Evolutionary conservation across 2,113 vertebrate genomes (phyloP).

Genomic region (Oreochromis aureus): DNA sequence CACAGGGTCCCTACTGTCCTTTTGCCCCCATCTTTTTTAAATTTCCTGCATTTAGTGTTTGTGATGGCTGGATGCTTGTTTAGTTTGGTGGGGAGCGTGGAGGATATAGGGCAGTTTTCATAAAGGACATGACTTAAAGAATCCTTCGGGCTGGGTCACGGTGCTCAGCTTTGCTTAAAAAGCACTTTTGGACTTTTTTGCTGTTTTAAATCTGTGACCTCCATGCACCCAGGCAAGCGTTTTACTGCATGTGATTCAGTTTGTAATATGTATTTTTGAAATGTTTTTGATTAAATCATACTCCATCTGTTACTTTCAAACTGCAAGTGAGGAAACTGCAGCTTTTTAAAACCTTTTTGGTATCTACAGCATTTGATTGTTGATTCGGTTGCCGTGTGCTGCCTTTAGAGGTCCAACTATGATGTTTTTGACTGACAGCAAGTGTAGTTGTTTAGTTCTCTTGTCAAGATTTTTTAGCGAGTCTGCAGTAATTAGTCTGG

Average conservation of each 20-base stretch:
- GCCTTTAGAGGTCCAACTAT: background rate
- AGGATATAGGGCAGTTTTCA: slow-evolving; percentile 8
- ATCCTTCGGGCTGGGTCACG: slow-evolving; percentile 12
- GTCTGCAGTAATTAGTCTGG: background rate
- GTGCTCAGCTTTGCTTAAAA: background rate
- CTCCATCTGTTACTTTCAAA: background rate
- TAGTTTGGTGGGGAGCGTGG: background rate
- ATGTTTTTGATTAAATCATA: background rate
- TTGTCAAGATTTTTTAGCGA: background rate
- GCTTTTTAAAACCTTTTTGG: background rate
- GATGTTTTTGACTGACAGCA: background rate
- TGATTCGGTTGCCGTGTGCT: background rate
- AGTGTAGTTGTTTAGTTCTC: background rate
- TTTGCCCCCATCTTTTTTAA: slow-evolving; percentile 56
- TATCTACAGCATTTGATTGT: background rate
- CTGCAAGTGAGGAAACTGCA: background rate
- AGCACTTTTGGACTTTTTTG: background rate
- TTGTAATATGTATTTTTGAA: background rate
- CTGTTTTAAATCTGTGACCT: background rate
- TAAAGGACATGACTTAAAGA: slow-evolving; percentile 30
- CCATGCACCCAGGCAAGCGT: background rate
- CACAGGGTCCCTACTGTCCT: slow-evolving; percentile 23
- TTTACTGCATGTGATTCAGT: background rate
- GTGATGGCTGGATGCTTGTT: slow-evolving; percentile 34
- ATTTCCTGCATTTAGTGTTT: slow-evolving; percentile 57